Evolutionary conservation across 2,888 invertebrate genomes (phyloP), one percentile per base, ranked within the genome.

Genomic region (Hyppa rectilinea): DNA sequence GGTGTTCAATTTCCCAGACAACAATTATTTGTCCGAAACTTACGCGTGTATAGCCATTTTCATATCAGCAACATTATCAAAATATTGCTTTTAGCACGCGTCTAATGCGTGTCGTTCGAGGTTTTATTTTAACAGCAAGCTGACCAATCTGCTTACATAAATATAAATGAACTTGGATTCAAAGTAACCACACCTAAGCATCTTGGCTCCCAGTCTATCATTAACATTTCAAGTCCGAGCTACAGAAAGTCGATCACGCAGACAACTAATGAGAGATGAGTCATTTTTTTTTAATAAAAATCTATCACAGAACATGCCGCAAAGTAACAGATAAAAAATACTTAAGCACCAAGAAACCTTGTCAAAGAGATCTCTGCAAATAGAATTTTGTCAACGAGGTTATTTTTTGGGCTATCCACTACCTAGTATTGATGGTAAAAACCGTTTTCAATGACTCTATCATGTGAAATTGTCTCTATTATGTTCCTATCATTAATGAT

Each of bases 1-100:
- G 81, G 79, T 83, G 79, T 61, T 55, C 55, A 50, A 47, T 55
- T 47, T 78, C 61, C 73, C 82, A 81, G 31, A 59, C 65, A 47
- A 49, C 23, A 53, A 49, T 34, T 61, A 63, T 47, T 71, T 45
- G 31, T 64, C 45, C 45, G 36, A 45, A 56, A 64, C 36, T 74
- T 40, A 49, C 58, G 50, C 64, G 55, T 26, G 63, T 79, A 56
- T 36, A 73, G 31, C 36, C 23, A 53, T 43, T 63, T 55, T 66
- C 60, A 26, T 65, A 75, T 70, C 71, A 71, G 43, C 63, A 53
- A 62, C 61, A 66, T 70, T 67, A 82, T 79, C 66, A 63, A 77
- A 73, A 80, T 73, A 65, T 68, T 64, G 38, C 58, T 68, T 63
- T 56, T 53, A 50, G 49, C 80, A 80, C 61, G 73, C 66, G 45